Evolutionary conservation across 2,888 invertebrate species (phyloP).

Genomic region (Brachylomia viminalis): DNA sequence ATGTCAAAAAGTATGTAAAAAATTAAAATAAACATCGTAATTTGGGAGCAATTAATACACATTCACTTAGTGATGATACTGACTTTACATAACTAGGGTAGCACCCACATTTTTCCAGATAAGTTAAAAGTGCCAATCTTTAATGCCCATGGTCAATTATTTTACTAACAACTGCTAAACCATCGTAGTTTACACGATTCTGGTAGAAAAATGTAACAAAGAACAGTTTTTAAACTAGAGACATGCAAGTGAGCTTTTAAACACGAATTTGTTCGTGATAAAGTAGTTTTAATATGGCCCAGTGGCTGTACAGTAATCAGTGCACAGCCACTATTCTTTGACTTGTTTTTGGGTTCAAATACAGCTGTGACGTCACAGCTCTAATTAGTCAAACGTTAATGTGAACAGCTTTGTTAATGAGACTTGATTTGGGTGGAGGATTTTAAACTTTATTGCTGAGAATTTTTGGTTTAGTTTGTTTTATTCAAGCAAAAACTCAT

Average conservation of each 20-base stretch:
- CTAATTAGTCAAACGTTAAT: conserved; percentile 61
- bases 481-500: background rate
- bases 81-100: too few species aligned
- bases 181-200: background rate
- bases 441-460: conserved; percentile 22
- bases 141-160: background rate
- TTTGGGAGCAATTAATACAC: too few species aligned
- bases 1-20: too few species aligned
- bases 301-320: conserved; percentile 49
- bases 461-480: background rate
- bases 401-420: conserved; percentile 36
- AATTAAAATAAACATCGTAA: too few species aligned
- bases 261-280: conserved; percentile 4
- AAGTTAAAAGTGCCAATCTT: too few species aligned
- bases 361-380: conserved; percentile 50
- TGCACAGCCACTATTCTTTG: conserved; percentile 39
- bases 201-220: background rate
- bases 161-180: background rate
- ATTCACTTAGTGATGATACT: too few species aligned
- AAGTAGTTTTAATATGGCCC: conserved; percentile 41
- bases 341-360: conserved; percentile 45
- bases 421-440: conserved; percentile 1
- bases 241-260: conserved; percentile 8
- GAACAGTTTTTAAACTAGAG: background rate
- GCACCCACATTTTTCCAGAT: background rate